Base-by-base conservation (phyloP, 2,797 vertebrate genomes). In the Tarsius wallacei region DNA sequence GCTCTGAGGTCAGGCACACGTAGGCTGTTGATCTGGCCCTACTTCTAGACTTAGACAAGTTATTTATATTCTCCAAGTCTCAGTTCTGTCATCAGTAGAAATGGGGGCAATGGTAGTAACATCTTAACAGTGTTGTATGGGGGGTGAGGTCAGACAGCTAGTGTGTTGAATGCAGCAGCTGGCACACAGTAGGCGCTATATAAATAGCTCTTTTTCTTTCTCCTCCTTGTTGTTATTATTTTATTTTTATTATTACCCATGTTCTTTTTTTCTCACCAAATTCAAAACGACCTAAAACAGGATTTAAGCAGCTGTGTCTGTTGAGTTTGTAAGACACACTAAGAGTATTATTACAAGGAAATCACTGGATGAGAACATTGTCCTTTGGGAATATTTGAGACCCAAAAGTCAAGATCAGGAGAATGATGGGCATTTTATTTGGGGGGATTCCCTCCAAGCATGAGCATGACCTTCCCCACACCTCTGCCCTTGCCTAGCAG, bases 201-300 rank as follows among this genome's bases (percentile, higher is more conserved):
- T 10, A 81, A 86, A 47, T n/a, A 55, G 36, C 55, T 86, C 71
- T 16, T 24, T 57, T 76, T 86, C 71, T 22, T 33, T 33, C 7
- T 77, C 31, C 4, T 77, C 26, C 22, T 76, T 83, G 14, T 82
- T 90, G 5, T 68, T 81, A 24, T 71, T 76, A 17, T 85, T 84
- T 70, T 70, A 24, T 73, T 77, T 26, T 81, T 64, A 12, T 71
- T 91, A 17, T 93, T 87, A 61, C 28, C 28, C 64, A 16, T 55
- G 59, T 86, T 93, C 0, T 87, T 93, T 63, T 91, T 68, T 96
- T 96, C 61, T 95, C 47, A 28, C 26, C 26, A 55, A 85, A 74
- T 90, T 42, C 64, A 64, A 14, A 33, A 87, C 66, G 53, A 81
- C 36, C 21, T 74, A 83, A 95, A 87, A 47, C 8, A 87, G 61